Base-by-base conservation (phyloP, 1,140 invertebrate genomes). In the Stenopsyche tienmushanensis region DNA sequence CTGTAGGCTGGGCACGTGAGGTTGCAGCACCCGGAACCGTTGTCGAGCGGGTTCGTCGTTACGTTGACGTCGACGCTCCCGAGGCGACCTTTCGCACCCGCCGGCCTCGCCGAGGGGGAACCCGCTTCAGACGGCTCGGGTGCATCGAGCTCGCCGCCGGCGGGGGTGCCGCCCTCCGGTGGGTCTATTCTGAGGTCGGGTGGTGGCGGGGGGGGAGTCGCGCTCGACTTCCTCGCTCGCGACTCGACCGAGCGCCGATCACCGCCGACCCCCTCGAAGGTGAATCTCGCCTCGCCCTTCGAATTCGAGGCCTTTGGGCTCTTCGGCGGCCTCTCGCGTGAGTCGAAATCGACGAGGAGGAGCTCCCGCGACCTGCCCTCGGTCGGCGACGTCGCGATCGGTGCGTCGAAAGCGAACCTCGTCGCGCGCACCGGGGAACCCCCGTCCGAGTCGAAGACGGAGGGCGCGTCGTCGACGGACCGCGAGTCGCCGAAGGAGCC, bases 41-140 rank as follows among this genome's bases (percentile, higher is more conserved):
- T 81, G 69, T 86, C 85, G 52, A 86, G 71, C 0, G 85, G 84
- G 69, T 86, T 86, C 2, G 85, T 84, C 20, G 85, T 86, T 2
- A 86, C 85, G 73, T 85, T 85, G 60, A 86, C 41, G 29, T 8
- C 7, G 20, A 54, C 34, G 62, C 45, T 71, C 7, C 58, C 59
- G 7, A 42, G 52, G 15, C 60, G 45, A 1, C 34, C 25, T 34
- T 62, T 64, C 2, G 64, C 64, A 15, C 64, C 62, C 2, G 68
- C 64, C 2, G 68, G 45, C 23, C 67, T 65, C 24, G 63, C 50
- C 0, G 67, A 69, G 25, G 52, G 58, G 59, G 42, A 39, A 60
- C 23, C 47, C 13, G 52, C 58, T 23, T n/a, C n/a, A n/a, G n/a
- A n/a, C n/a, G n/a, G n/a, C n/a, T n/a, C n/a, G n/a, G n/a, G n/a